A percentile compares a stretch with the other conserved stretches of the same genome.
Evolutionary conservation across 2,888 invertebrate species (phyloP).

Genomic region (Conistra vaccinii): DNA sequence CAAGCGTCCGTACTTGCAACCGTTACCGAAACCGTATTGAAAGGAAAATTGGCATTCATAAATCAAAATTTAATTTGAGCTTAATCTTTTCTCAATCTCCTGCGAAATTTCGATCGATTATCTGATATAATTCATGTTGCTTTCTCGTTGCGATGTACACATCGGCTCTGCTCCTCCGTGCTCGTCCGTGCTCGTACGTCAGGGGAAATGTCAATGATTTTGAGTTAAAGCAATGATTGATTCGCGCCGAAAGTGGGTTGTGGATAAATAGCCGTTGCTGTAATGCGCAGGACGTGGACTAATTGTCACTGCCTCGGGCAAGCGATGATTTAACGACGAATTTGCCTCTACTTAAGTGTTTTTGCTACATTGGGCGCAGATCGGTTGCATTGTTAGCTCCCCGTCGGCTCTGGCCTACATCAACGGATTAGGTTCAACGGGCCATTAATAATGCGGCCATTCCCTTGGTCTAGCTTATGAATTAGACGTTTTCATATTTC

Average conservation of each 20-base stretch:
- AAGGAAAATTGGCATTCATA: constrained; percentile 80
- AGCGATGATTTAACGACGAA: constrained; percentile 71
- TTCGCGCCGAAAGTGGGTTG: constrained; percentile 66
- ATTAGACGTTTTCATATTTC: neutral
- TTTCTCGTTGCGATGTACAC: constrained; percentile 70
- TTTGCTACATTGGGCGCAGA: constrained; percentile 42
- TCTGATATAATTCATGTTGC: constrained; percentile 77
- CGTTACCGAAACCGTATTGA: constrained; percentile 70
- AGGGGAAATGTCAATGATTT: constrained; percentile 79
- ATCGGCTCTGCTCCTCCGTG: constrained; percentile 62
- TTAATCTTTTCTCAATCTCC: constrained; percentile 76
- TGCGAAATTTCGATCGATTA: constrained; percentile 77
- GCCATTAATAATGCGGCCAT: neutral
- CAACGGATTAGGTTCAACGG: neutral
- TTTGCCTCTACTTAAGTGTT: constrained; percentile 69
- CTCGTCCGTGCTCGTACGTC: constrained; percentile 49
- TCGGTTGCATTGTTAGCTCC: constrained; percentile 8
- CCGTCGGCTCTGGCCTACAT: neutral
- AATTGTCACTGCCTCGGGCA: constrained; percentile 69
- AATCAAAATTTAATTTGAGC: constrained; percentile 80
- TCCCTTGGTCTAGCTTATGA: neutral
- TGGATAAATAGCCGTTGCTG: constrained; percentile 64
- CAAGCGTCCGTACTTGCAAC: constrained; percentile 57
- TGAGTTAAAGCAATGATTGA: constrained; percentile 75
- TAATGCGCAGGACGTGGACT: constrained; percentile 65